Evolutionary conservation across 2,113 vertebrate genomes (phyloP), one percentile per base, ranked within the genome.

Genomic region (Lepus americanus): DNA sequence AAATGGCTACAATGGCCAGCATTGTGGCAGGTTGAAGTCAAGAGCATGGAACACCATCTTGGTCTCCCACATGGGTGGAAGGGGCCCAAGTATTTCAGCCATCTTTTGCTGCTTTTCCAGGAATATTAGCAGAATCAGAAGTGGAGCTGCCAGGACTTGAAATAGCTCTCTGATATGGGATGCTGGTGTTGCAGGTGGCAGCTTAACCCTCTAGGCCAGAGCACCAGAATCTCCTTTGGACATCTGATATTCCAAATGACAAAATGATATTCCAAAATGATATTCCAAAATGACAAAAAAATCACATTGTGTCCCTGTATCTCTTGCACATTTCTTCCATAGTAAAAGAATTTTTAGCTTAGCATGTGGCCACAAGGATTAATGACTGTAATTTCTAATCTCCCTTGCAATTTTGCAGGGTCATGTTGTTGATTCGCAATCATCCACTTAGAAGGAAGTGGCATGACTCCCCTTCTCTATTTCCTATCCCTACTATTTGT

Each of bases 241-340:
- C 55, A 59, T 99, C 99, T 0, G 99, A 99, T 25, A 98, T 99
- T 67, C 99, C 99, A 11, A 67, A 82, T 63, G 39, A 82, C 12
- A 82, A 31, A 29, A 5, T 0, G 99, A 99, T 25, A 98, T 99
- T 67, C 99, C 99, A 11, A 67, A 82, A 5, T 39, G 4, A 39
- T 39, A 39, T 39, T 39, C 39, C 44, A 44, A 44, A 44, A 44
- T 44, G 44, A 44, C n/a, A 44, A 31, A 87, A 59, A 59, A 59
- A 6, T 59, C 4, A 78, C 17, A 29, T 9, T 92, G 6, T 78
- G 49, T 13, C 39, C n/a, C 25, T 12, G n/a, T 53, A 36, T 69
- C 31, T 51, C 10, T 67, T 69, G 51, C 70, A 29, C 6, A 61
- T 14, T 59, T 87, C 39, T 69, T 83, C 25, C 33, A 64, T 44